A percentile compares a stretch with the other conserved stretches of the same genome.
Conservation (phyloP, 2,797 vertebrate species). For the Chaenodraco wilsoni region DNA sequence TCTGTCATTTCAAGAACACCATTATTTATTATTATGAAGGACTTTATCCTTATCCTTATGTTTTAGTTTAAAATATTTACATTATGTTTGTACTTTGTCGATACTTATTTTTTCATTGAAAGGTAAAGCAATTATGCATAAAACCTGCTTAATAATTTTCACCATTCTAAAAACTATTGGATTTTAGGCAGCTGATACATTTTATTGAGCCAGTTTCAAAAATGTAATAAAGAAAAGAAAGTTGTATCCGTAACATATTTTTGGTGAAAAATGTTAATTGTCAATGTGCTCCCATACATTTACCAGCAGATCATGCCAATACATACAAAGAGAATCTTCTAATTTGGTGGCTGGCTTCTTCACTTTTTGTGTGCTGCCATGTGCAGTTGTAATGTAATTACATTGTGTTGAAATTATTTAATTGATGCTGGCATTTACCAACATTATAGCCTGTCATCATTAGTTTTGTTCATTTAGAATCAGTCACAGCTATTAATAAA, state of each 20-base stretch:
- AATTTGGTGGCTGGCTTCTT: background rate
- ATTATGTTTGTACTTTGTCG: background rate
- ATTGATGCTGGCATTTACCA: slow-evolving; percentile 19
- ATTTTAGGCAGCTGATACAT: background rate
- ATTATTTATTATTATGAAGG: background rate
- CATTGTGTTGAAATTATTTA: background rate
- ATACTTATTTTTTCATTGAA: background rate
- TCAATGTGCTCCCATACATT: background rate
- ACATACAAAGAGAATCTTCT: background rate
- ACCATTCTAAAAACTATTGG: background rate
- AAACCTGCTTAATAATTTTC: background rate
- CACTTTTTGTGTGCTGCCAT: too few species aligned
- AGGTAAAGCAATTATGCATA: background rate
- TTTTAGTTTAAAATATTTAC: background rate
- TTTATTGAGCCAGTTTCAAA: background rate
- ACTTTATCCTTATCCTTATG: background rate
- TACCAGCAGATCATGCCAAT: background rate
- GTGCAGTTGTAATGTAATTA: background rate
- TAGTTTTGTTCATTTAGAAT: slow-evolving; percentile 9
- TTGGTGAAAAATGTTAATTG: background rate
- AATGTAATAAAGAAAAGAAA: background rate
- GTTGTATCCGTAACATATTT: background rate
- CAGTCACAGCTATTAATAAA: slow-evolving; percentile 23
- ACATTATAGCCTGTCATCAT: background rate
- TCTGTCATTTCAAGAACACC: background rate